Percentiles rank a stretch among this genome's conserved stretches.
phyloP scores from a whole-genome alignment of 2,797 vertebrate genomes.

The Halcyon leucocephala region DNA sequence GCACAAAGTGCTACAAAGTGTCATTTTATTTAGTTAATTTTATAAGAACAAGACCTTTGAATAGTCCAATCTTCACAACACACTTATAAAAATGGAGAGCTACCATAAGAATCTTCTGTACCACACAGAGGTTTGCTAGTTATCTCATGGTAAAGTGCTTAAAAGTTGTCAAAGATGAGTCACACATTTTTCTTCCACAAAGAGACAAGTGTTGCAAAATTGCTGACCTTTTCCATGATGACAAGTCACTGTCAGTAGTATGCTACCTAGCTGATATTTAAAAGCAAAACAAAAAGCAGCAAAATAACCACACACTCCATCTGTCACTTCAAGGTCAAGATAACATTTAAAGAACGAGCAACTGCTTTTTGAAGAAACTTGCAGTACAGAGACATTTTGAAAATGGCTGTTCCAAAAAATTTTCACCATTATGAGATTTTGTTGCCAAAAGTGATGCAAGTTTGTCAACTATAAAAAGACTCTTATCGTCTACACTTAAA shows the following conservation, averaged over 20 bases:
- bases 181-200: not conserved
- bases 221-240: not conserved
- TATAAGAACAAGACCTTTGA: not conserved
- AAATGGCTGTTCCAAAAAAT: not conserved
- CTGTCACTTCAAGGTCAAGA: not conserved
- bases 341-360: not conserved
- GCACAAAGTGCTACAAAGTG: not conserved
- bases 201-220: not conserved
- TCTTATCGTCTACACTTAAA: not conserved
- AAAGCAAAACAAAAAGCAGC: not conserved
- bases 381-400: not conserved
- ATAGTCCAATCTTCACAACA: not conserved
- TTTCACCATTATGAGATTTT: not conserved
- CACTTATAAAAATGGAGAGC: not conserved
- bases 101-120: not conserved
- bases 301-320: not conserved
- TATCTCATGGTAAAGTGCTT: not conserved
- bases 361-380: not conserved
- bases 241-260: not conserved
- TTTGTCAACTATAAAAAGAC: not conserved
- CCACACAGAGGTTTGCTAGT: not conserved
- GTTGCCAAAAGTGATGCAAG: not conserved
- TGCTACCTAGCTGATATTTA: not conserved
- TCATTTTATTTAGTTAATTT: not conserved
- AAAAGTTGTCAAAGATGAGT: not conserved